Base-by-base conservation (phyloP, 1,140 invertebrate species). In the Caenorhabditis remanei region DNA sequence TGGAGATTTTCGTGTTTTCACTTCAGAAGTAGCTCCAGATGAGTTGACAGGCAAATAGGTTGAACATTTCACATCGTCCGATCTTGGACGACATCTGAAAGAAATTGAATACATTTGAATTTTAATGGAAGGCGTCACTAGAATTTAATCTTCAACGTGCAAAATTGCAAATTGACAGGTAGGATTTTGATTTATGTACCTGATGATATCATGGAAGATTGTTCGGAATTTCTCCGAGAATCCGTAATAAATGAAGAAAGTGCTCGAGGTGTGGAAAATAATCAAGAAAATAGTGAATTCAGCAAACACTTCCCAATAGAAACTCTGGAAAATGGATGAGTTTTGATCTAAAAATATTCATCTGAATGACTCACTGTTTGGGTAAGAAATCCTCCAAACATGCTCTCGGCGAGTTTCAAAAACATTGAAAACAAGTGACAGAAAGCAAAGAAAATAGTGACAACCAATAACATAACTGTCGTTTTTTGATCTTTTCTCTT, bases 391-490 rank as follows among this genome's bases (percentile, higher is more conserved):
- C 71, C 71, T 79, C 71, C 71, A 53, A 79, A 79, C 24, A 79
- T 79, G 46, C 71, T 79, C 19, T 79, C 71, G 19, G 71, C 71
- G 24, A 79, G 46, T 79, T 79, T 79, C 46, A 79, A 41, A 79
- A 79, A 79, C 71, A 79, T 79, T 79, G 71, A 79, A 53, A 79
- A 79, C n/a, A 79, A 24, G 41, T 79, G 71, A n/a, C 71, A 79
- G 71, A 79, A 79, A 1, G 71, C 71, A 14, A 79, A 79, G 71
- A 79, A 79, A 79, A 79, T 79, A 8, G 71, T 79, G 43, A 79
- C 71, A 24, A 79, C 71, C 24, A 79, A 14, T 6, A 79, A 21
- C 71, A 79, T 79, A 4, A 79, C 71, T 19, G 71, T 79, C 14
- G 71, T 79, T 32, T 79, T 79, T 41, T 79, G 71, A 50, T 79